These are phyloP conservation scores for Chymomyza amoena DNA, from an alignment of 2,888 invertebrate species.

Conservation along the genomic window DNA sequence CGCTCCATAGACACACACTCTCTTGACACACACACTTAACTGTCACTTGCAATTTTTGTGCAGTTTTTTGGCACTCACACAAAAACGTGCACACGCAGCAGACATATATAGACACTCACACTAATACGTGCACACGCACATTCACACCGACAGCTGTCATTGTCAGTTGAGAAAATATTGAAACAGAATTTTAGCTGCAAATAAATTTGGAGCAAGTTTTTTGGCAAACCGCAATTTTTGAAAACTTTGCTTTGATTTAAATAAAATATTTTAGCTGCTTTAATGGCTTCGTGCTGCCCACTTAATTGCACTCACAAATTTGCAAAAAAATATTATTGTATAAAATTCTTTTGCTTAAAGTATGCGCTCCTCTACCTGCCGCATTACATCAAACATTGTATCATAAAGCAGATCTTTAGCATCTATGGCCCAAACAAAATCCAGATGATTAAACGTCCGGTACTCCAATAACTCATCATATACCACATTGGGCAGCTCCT, in stretches of 20 bases:
- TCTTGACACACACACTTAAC: conserved; percentile 1
- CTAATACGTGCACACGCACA: no score
- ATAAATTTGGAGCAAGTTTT: conserved; percentile 58
- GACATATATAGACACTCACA: no score
- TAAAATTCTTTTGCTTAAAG: background rate
- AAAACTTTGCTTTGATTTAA: conserved; percentile 53
- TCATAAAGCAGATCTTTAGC: conserved; percentile 37
- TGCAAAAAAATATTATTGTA: background rate
- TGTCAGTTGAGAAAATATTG: conserved; percentile 55
- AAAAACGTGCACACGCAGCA: background rate
- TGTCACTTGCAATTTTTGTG: conserved; percentile 10
- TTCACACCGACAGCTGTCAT: conserved; percentile 36
- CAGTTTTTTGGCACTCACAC: conserved; percentile 40
- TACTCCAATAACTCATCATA: conserved; percentile 40
- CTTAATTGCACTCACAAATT: background rate
- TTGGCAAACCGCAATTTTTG: conserved; percentile 53
- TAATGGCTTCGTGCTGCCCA: conserved; percentile 24
- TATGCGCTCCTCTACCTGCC: conserved; percentile 36
- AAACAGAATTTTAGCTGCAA: conserved; percentile 61
- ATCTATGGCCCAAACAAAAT: conserved; percentile 44
- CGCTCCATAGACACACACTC: conserved; percentile 8
- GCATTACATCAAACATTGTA: conserved; percentile 41
- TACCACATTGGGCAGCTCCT: conserved; percentile 60
- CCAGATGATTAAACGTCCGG: conserved; percentile 42
- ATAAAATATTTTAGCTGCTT: conserved; percentile 68